These are phyloP conservation scores for Cariama cristata DNA, from an alignment of 2,113 vertebrate species.

Conservation along the genomic window DNA sequence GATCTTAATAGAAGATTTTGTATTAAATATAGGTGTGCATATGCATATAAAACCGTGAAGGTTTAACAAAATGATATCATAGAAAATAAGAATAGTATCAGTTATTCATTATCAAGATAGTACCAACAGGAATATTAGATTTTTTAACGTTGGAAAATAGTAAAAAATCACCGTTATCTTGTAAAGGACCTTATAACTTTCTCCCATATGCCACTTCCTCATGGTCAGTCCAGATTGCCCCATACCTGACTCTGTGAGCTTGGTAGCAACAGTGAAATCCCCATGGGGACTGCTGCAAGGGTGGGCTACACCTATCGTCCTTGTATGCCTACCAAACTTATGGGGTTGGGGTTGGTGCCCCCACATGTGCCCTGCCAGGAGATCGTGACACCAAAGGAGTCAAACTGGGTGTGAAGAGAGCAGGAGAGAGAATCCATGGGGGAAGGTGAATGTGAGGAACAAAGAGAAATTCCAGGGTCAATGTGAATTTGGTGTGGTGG, in stretches of 20 bases:
- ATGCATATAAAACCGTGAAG: neutral
- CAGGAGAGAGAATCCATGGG: neutral
- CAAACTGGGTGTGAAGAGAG: neutral
- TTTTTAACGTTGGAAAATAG: neutral
- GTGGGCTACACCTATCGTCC: neutral
- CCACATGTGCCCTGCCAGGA: fast-evolving
- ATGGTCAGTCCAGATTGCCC: neutral
- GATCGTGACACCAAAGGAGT: neutral
- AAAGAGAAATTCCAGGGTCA: neutral
- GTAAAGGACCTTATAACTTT: neutral
- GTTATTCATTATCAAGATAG: neutral
- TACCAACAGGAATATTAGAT: neutral
- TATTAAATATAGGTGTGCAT: neutral
- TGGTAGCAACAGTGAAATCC: neutral
- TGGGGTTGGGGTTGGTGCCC: neutral
- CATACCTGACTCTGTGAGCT: neutral
- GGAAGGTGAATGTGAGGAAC: neutral
- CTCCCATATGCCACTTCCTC: neutral
- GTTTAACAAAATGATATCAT: neutral
- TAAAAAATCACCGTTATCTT: neutral
- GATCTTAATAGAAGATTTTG: neutral
- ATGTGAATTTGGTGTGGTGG: fast-evolving
- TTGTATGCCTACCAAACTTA: neutral
- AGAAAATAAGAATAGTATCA: neutral
- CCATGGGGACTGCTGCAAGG: neutral